A percentile compares a stretch with the other conserved stretches of the same genome.
phyloP scores from a whole-genome alignment of 2,113 vertebrate genomes.

The Phainopepla nitens region DNA sequence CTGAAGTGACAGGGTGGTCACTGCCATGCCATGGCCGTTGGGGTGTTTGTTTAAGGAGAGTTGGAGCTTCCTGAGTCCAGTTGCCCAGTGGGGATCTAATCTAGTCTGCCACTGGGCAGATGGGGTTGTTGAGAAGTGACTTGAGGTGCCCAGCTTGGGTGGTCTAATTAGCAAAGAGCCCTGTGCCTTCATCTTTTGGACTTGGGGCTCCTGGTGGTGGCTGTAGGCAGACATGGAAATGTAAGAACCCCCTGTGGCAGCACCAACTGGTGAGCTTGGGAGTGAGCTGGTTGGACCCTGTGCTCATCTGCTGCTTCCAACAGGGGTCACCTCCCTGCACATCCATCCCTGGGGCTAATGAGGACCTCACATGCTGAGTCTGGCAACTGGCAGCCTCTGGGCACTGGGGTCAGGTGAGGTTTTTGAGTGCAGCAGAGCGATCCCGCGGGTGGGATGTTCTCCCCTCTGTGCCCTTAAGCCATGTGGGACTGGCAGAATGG shows the following conservation, averaged over 20 bases:
- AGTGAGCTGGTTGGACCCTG: not conserved
- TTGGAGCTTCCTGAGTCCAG: not conserved
- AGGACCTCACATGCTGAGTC: not conserved
- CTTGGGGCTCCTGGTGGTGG: not conserved
- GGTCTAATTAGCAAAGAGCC: not conserved
- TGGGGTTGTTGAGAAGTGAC: not conserved
- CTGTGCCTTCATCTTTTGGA: not conserved
- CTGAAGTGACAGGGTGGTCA: not conserved
- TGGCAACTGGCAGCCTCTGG: not conserved
- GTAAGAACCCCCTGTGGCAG: not conserved
- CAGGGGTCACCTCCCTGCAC: fast-evolving
- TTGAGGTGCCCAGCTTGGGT: not conserved
- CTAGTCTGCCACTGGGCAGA: not conserved
- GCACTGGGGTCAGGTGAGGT: not conserved
- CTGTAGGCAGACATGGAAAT: not conserved
- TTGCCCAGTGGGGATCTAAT: not conserved
- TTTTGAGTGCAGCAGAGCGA: not conserved
- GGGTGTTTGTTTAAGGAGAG: not conserved
- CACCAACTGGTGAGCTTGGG: not conserved
- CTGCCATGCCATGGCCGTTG: not conserved
- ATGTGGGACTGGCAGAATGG: not conserved
- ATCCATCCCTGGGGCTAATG: not conserved
- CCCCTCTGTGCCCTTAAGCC: not conserved
- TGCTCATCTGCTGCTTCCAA: not conserved
- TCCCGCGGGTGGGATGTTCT: not conserved